Percentiles rank a stretch among this genome's conserved stretches.
These are phyloP conservation scores for Eucera pruinosa DNA, from an alignment of 2,888 invertebrate genomes.

Conservation along the genomic window DNA sequence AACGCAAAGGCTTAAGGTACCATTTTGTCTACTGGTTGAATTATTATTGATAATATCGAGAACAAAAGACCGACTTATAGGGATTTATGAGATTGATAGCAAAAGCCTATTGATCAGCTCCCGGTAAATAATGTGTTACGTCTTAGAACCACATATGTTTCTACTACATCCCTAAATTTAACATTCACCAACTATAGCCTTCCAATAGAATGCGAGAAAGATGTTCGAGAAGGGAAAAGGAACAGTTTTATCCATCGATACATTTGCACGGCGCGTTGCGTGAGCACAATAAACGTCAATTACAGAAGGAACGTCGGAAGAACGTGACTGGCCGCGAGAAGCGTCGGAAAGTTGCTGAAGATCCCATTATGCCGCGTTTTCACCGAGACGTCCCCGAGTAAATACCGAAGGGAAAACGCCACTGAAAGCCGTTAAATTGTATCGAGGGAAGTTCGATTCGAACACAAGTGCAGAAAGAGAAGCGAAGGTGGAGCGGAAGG, in stretches of 20 bases:
- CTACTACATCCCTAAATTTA: no score
- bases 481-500: background rate
- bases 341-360: conserved; percentile 49
- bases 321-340: conserved; percentile 54
- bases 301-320: conserved; percentile 38
- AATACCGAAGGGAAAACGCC: conserved; percentile 67
- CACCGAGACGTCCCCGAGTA: conserved; percentile 57
- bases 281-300: conserved; percentile 62
- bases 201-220: no score
- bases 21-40: no score
- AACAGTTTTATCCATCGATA: conserved; percentile 34
- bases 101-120: no score
- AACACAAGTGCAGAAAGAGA: background rate
- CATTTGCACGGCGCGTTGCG: conserved; percentile 16
- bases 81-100: no score
- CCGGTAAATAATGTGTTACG: no score
- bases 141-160: no score
- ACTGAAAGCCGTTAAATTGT: conserved; percentile 76
- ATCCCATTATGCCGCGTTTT: conserved; percentile 66
- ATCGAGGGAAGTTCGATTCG: conserved; percentile 74
- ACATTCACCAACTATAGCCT: no score
- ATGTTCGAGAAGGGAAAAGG: no score
- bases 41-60: no score
- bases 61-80: no score
- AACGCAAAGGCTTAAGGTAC: no score